Base-by-base conservation (phyloP, 1,140 invertebrate species). In the Procambarus virginalis region DNA sequence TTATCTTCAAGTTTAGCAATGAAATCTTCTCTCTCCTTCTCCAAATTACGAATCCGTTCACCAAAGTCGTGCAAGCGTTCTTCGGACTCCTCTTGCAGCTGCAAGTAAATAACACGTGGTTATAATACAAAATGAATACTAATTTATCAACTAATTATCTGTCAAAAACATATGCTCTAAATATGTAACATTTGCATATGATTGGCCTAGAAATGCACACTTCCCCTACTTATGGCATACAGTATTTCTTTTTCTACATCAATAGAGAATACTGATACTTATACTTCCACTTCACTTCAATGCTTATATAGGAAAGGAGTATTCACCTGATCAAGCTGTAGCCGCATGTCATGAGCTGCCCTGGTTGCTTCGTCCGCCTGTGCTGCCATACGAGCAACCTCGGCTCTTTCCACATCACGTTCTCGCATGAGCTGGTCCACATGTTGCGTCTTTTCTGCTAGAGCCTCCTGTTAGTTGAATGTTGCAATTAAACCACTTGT, bases 381-480 rank as follows among this genome's bases (percentile, higher is more conserved):
- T 92, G 94, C 95, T 3, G 96, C 96, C 70, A 96, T 95, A 93
- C 96, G 95, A 93, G 95, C 95, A 94, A 97, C 95, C 94, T 98
- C 97, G 77, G 96, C 95, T 92, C 97, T 95, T 94, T 99, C 98
- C 91, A 98, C 93, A 93, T 99, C 98, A 84, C 97, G 94, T 70
- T 92, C 92, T 64, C 86, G 81, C 93, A 98, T 95, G 73, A 99
- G 94, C 93, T 97, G 96, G 93, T 98, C 97, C 92, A 99, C 96
- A 93, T 99, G 97, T 90, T 97, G 96, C 93, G 98, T 97, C 93
- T 98, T 99, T 94, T 99, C 98, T 93, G 97, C 97, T 86, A 99
- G 94, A 49, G 97, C 94, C 93, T 98, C 97, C 97, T 99, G 93
- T 64, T 46, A 22, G 4, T 55, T 55, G 12, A 55, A 4, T 3